Evolutionary conservation across 2,797 vertebrate genomes (phyloP), one percentile per base, ranked within the genome.

Genomic region (Eidolon dupreanum): DNA sequence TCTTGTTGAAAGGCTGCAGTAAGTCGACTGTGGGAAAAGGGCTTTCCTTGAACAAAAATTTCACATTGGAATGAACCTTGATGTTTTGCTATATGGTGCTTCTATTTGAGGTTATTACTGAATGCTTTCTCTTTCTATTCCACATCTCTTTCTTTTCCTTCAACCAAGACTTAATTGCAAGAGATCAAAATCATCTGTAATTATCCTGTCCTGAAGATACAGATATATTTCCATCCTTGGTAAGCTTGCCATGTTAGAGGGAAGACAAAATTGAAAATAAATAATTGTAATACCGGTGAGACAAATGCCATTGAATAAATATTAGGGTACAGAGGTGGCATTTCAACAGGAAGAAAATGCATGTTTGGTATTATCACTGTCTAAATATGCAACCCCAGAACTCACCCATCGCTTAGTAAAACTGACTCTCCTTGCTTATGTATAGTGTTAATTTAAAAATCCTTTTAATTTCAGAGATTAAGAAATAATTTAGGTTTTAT

Each of bases 241-340:
- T 38, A 86, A 89, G 5, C n/a, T 97, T 24, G 57, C 28, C 33
- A 24, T 66, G 57, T 36, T 49, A 38, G 63, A 90, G 46, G 61
- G 78, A 83, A 92, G 94, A 86, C 51, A 91, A 63, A 86, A 33
- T 96, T 75, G 83, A 93, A 94, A 89, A 92, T 31, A 95, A 83
- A 63, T 94, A 59, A 63, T 73, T 71, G 59, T 81, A 85, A 83
- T 74, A 65, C 41, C n/a, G 68, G 24, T 59, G 85, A 90, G 77
- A 88, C 71, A 88, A 84, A 88, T 77, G 26, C 13, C 59, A 57
- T 13, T 84, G 38, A 55, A 55, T 82, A 68, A 81, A 85, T 82
- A 70, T 36, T 88, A 74, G 33, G 28, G 8, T 19, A 24, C 43
- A 88, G 83, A 86, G 77, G 46, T 89, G 63, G 4, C 43, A 74